Evolutionary conservation across 1,140 invertebrate species (phyloP).

Genomic region (Macrosteles quadrilineatus): DNA sequence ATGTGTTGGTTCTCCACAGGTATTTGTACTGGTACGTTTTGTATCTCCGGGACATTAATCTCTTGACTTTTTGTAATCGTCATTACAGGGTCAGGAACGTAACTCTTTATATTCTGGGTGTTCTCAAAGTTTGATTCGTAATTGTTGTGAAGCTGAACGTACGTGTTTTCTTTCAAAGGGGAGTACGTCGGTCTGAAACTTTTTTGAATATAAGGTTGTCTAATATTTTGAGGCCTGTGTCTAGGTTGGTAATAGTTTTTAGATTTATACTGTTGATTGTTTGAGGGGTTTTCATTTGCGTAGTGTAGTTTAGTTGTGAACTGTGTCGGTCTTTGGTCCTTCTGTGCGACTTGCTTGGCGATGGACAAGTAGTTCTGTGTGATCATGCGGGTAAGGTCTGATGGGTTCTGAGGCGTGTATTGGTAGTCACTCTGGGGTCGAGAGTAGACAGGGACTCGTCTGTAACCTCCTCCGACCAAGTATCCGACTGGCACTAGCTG

Average conservation of each 20-base stretch:
- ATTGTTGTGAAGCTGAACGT: no score
- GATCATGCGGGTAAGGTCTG: slow-evolving; percentile 30
- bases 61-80: slow-evolving; percentile 1
- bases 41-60: background rate
- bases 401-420: slow-evolving; percentile 37
- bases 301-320: slow-evolving; percentile 12
- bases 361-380: slow-evolving; percentile 38
- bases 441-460: slow-evolving; percentile 7
- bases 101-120: no score
- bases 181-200: no score
- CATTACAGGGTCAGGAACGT: background rate
- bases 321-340: slow-evolving; percentile 44
- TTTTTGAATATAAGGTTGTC: no score
- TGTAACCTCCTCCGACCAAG: slow-evolving; percentile 8
- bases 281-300: slow-evolving; percentile 4
- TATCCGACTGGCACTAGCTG: slow-evolving; percentile 1
- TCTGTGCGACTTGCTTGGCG: slow-evolving; percentile 19
- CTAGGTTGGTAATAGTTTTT: background rate
- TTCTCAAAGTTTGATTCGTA: no score
- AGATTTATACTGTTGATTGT: background rate
- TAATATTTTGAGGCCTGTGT: background rate
- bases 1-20: background rate
- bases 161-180: no score
- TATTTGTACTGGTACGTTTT: no score
- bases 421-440: slow-evolving; percentile 34